These are phyloP conservation scores for Ailuropoda melanoleuca DNA, from an alignment of 2,113 vertebrate genomes.

Conservation along the genomic window DNA sequence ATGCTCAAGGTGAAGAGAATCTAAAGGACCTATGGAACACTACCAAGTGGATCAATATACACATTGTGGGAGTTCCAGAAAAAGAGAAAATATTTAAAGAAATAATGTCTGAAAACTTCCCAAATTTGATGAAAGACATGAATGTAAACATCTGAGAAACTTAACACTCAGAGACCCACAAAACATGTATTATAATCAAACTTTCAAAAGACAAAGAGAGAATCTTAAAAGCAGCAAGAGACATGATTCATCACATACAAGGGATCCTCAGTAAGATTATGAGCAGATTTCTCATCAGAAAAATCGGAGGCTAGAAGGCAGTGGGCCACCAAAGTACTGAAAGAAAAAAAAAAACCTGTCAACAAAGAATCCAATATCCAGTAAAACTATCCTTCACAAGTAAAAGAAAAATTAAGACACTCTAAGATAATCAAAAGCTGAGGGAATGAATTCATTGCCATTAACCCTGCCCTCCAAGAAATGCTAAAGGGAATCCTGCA, in stretches of 20 bases:
- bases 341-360: background rate
- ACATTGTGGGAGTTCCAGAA: background rate
- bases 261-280: background rate
- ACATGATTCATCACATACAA: background rate
- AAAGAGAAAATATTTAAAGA: background rate
- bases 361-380: background rate
- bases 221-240: background rate
- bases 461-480: background rate
- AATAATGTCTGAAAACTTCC: background rate
- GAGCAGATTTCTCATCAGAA: background rate
- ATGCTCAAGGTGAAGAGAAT: background rate
- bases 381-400: background rate
- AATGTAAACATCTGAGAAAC: background rate
- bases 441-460: background rate
- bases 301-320: background rate
- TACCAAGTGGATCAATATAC: fast-evolving
- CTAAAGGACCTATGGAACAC: fast-evolving
- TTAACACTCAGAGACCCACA: background rate
- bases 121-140: background rate
- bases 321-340: background rate
- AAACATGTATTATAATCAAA: background rate
- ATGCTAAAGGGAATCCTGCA: too few relatives aligned
- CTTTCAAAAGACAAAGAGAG: background rate
- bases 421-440: background rate
- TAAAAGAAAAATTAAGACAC: background rate